Evolutionary conservation across 2,888 invertebrate genomes (phyloP), one percentile per base, ranked within the genome.

Genomic region (Mythimna loreyi): DNA sequence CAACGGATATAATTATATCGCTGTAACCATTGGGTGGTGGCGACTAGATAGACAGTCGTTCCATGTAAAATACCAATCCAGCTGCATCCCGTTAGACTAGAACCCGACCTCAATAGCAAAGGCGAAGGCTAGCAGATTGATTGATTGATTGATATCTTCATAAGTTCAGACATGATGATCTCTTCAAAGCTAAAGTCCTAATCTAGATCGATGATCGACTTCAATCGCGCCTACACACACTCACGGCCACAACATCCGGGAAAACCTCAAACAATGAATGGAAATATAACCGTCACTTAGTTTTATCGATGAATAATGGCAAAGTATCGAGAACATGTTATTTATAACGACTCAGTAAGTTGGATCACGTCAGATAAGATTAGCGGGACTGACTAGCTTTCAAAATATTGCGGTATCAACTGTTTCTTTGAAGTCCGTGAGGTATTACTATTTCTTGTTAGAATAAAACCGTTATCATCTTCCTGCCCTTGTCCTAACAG

Each of bases 311-410:
- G 72, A 81, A 64, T 67, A 83, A 67, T 67, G 45, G n/a, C 23
- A 11, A 33, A 55, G 60, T 67, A 67, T 55, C 36, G 16, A 59
- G 66, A 77, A 81, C 59, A 16, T 45, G 55, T 68, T 83, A 60
- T 70, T 72, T 66, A 8, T 65, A 47, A 53, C 45, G 40, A 36
- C 52, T 28, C 45, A 52, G 68, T 59, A 43, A 30, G 53, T 61
- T 72, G 78, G 78, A 67, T 81, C 78, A 83, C 23, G 33, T 43
- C 21, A 36, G 67, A 78, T 83, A 52, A 81, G 74, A 81, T 77
- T 77, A 52, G 33, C 21, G 21, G 13, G 21, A 19, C 30, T 63
- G 62, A 60, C 47, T 71, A 11, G 21, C 65, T 65, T 52, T 62
- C 40, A 49, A 55, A 55, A 59, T 69, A 59, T 25, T 47, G n/a